phyloP scores from a whole-genome alignment of 2,888 invertebrate genomes.

The Tryphoninae sp. region DNA sequence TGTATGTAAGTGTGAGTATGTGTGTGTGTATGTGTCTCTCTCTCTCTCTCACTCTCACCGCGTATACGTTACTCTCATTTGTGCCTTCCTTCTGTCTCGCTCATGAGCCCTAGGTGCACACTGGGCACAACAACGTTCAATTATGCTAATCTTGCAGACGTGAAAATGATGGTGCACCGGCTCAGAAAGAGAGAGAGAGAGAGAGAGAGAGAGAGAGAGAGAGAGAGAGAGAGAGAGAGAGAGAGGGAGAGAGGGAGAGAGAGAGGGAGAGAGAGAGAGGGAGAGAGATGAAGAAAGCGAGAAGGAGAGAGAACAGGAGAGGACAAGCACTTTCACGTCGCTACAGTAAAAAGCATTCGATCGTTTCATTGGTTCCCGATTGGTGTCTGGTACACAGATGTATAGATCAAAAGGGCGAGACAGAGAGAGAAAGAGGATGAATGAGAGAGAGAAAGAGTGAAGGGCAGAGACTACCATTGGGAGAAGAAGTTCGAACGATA shows the following conservation, averaged over 20 bases:
- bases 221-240: slow-evolving; percentile 10
- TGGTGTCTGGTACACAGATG: slow-evolving; percentile 6
- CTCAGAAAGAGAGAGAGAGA: not conserved
- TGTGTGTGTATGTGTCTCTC: not conserved
- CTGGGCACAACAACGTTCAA: slow-evolving; percentile 71
- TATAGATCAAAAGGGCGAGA: not conserved
- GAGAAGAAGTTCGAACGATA: slow-evolving; percentile 55
- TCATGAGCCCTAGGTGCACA: slow-evolving; percentile 35
- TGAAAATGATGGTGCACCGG: slow-evolving; percentile 64
- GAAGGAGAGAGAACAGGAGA: slow-evolving; percentile 6
- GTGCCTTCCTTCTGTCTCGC: slow-evolving; percentile 44
- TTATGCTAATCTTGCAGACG: slow-evolving; percentile 72
- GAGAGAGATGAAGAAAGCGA: too few species aligned
- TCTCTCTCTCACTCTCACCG: too few species aligned
- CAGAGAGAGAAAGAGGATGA: not conserved
- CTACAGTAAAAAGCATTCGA: slow-evolving; percentile 60
- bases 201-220: not conserved
- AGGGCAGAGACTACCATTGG: not conserved
- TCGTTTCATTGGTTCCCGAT: slow-evolving; percentile 57
- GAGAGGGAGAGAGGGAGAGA: slow-evolving; percentile 25
- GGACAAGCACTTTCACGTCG: slow-evolving; percentile 54
- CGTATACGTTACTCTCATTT: slow-evolving; percentile 47
- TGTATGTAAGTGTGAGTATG: not conserved
- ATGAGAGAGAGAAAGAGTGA: not conserved
- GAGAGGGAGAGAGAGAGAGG: too few species aligned